Percentiles rank a stretch among this genome's conserved stretches.
These are phyloP conservation scores for Nasonia giraulti DNA, from an alignment of 1,140 invertebrate genomes.

Conservation along the genomic window DNA sequence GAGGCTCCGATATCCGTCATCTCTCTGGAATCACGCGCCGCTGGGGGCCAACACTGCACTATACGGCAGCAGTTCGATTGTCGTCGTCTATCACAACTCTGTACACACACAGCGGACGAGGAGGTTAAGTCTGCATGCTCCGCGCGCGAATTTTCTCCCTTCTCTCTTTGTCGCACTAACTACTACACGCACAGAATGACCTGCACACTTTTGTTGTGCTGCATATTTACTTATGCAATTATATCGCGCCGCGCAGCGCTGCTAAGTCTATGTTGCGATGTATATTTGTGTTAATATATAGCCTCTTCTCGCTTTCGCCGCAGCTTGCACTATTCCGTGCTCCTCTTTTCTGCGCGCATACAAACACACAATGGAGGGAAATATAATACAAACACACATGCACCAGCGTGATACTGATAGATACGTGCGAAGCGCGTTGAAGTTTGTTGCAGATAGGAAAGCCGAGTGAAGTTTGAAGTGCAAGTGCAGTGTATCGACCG, in stretches of 20 bases:
- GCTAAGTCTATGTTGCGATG: not conserved
- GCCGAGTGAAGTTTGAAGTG: not conserved
- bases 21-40: not conserved
- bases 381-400: not conserved
- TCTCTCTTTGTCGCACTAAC: slow-evolving; percentile 2
- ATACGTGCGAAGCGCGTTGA: not conserved
- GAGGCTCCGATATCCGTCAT: slow-evolving; percentile 32
- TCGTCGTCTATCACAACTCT: not conserved
- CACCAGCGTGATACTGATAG: no score
- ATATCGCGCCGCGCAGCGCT: not conserved
- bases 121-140: slow-evolving; percentile 48
- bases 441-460: not conserved
- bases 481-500: no score
- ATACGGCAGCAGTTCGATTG: not conserved
- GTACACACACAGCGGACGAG: not conserved
- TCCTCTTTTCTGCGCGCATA: not conserved
- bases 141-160: slow-evolving; percentile 40
- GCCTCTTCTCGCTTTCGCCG: not conserved
- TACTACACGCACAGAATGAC: no score
- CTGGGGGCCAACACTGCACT: not conserved
- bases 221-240: not conserved
- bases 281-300: no score
- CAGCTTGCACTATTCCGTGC: no score
- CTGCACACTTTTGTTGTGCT: slow-evolving; percentile 10
- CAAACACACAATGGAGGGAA: not conserved